A percentile compares a stretch with the other conserved stretches of the same genome.
Conservation (phyloP, 2,888 invertebrate species). For the Tupiocoris notatus region DNA sequence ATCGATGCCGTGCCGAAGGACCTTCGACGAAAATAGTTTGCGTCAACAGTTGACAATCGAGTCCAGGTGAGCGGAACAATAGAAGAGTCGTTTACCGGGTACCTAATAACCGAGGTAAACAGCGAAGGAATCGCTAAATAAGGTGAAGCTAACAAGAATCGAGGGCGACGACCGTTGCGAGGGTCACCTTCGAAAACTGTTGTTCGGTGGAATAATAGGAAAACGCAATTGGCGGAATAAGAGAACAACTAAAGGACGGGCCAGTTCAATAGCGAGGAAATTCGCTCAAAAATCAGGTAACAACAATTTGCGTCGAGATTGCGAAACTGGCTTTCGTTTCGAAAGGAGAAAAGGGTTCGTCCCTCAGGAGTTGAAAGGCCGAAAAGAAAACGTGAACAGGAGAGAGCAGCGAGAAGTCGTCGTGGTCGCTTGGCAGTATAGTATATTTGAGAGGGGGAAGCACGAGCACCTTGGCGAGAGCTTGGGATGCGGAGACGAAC, state of each 20-base stretch:
- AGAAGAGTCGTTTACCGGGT: neutral
- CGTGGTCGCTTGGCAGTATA: too few species aligned
- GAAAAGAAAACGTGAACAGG: neutral
- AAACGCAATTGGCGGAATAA: neutral
- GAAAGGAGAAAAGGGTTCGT: neutral
- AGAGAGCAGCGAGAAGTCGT: neutral
- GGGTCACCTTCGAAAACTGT: neutral
- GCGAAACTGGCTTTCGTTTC: too few species aligned
- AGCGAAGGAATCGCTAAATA: neutral
- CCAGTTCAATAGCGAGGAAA: neutral
- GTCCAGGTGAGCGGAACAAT: neutral
- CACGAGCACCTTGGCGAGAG: slow-evolving; percentile 6
- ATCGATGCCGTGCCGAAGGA: too few species aligned
- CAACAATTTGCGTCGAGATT: neutral
- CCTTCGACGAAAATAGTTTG: neutral
- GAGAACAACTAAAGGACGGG: neutral
- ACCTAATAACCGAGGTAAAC: neutral
- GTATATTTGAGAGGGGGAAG: neutral
- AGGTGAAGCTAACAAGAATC: neutral
- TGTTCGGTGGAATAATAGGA: neutral
- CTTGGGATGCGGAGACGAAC: neutral
- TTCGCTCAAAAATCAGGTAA: neutral
- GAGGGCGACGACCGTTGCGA: neutral
- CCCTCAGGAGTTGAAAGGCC: neutral
- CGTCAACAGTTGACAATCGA: neutral